These are phyloP conservation scores for Autographa pulchrina DNA, from an alignment of 2,888 invertebrate genomes.

Conservation along the genomic window DNA sequence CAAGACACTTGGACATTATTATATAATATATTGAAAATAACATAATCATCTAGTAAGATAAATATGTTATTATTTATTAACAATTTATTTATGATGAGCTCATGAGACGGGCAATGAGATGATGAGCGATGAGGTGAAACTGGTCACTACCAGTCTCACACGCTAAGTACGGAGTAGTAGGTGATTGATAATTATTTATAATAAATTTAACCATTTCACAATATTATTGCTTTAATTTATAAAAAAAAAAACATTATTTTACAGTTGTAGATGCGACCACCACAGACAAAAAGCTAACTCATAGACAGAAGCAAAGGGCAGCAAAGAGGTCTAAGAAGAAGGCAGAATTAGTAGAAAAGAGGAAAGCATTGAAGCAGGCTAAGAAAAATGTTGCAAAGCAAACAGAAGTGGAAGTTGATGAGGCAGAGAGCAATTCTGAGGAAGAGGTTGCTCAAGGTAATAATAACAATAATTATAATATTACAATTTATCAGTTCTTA, in stretches of 20 bases:
- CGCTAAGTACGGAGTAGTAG: no score
- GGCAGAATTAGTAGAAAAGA: slow-evolving; percentile 81
- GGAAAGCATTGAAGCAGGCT: slow-evolving; percentile 78
- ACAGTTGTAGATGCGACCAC: slow-evolving; percentile 87
- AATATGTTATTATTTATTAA: no score
- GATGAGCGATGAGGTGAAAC: no score
- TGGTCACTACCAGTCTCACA: no score
- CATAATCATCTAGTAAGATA: no score
- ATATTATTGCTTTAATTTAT: no score
- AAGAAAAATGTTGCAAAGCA: slow-evolving; percentile 81
- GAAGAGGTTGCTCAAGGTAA: slow-evolving; percentile 76
- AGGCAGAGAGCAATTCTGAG: slow-evolving; percentile 69
- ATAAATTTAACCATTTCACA: no score
- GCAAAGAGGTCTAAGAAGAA: slow-evolving; percentile 90
- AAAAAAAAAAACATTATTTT: slow-evolving; percentile 40
- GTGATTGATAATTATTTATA: no score
- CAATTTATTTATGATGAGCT: no score
- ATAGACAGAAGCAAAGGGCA: slow-evolving; percentile 92
- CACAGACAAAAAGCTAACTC: slow-evolving; percentile 90
- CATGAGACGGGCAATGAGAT: no score
- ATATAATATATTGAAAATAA: not conserved
- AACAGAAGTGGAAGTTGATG: slow-evolving; percentile 66
- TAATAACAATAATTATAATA: no score
- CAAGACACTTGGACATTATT: not conserved
- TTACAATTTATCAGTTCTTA: no score